phyloP scores from a whole-genome alignment of 2,797 vertebrate genomes.

The Ammospiza maritima region DNA sequence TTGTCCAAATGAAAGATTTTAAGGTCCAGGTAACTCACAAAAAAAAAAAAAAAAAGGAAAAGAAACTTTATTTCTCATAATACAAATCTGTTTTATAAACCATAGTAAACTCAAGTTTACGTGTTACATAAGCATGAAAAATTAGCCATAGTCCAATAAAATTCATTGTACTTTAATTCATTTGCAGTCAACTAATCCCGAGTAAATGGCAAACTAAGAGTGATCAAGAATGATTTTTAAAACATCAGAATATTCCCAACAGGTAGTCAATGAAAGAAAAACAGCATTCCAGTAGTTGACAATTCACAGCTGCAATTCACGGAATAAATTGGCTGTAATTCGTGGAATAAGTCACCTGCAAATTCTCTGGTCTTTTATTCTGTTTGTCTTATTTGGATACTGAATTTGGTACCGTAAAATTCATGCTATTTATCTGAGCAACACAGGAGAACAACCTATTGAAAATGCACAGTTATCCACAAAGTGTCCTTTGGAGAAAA shows the following conservation, averaged over 20 bases:
- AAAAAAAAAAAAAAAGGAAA: neutral
- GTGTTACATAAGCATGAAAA: neutral
- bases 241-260: neutral
- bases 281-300: neutral
- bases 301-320: neutral
- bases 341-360: neutral
- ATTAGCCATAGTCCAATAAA: neutral
- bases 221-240: neutral
- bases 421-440: neutral
- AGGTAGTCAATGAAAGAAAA: neutral
- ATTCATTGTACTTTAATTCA: neutral
- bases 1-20: conserved; percentile 8
- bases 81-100: neutral
- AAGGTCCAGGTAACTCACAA: neutral
- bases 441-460: neutral
- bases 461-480: neutral
- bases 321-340: neutral
- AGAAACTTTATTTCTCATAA: neutral
- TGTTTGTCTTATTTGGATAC: neutral
- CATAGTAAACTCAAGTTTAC: neutral
- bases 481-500: neutral
- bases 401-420: neutral
- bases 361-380: neutral
- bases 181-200: neutral
- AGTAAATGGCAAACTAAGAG: neutral